Conservation (phyloP, 1,140 invertebrate genomes). For the Leptinotarsa undecemlineata region DNA sequence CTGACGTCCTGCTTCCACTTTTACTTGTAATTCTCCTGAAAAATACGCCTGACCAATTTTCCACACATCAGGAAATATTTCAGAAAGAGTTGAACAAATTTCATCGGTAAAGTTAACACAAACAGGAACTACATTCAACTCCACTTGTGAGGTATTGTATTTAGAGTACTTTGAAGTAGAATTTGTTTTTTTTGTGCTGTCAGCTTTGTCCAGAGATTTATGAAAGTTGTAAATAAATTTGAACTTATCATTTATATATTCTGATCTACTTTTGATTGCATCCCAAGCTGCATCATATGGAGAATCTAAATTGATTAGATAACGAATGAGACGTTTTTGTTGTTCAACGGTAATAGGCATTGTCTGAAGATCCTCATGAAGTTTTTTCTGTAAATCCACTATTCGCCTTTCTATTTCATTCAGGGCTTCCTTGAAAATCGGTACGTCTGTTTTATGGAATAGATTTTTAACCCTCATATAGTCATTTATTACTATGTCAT, state of each 20-base stretch:
- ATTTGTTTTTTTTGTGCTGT: constrained; percentile 38
- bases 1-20: constrained; percentile 59
- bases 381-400: constrained; percentile 74
- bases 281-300: constrained; percentile 91
- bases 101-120: constrained; percentile 75
- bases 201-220: constrained; percentile 57
- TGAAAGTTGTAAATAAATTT: constrained; percentile 64
- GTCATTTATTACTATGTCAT: constrained; percentile 97
- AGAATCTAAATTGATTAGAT: constrained; percentile 70
- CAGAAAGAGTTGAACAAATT: constrained; percentile 69
- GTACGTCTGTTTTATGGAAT: constrained; percentile 93
- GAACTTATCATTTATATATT: constrained; percentile 72
- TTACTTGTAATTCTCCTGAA: constrained; percentile 76
- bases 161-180: constrained; percentile 48
- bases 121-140: constrained; percentile 55
- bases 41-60: constrained; percentile 89
- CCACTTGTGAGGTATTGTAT: constrained; percentile 44
- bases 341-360: constrained; percentile 90
- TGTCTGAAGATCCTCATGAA: constrained; percentile 82
- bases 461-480: constrained; percentile 94
- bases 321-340: constrained; percentile 89
- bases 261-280: constrained; percentile 79
- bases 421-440: constrained; percentile 84
- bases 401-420: constrained; percentile 90
- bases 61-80: constrained; percentile 83